phyloP scores from a whole-genome alignment of 2,113 vertebrate species.

The Eudorcas thomsonii region DNA sequence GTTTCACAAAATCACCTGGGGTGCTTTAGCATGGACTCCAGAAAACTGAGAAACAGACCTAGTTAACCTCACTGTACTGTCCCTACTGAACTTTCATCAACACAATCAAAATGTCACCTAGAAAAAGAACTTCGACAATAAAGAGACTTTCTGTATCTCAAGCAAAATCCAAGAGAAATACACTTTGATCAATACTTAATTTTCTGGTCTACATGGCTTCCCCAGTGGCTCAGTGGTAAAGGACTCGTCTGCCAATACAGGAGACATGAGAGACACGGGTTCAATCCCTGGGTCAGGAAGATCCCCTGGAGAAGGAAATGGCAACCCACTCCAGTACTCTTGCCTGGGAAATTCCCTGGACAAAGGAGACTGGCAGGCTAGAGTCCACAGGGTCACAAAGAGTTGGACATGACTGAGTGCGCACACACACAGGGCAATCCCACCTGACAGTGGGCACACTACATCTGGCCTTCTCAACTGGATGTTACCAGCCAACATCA shows the following conservation, averaged over 20 bases:
- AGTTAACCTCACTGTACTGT: not conserved
- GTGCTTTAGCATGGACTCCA: not conserved
- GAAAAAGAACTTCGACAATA: not conserved
- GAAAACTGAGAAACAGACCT: not conserved
- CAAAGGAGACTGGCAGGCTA: not conserved
- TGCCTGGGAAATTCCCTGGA: not conserved
- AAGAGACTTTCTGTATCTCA: not conserved
- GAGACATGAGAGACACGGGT: not conserved
- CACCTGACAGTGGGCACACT: not conserved
- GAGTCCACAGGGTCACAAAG: not conserved
- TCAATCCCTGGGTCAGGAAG: not conserved
- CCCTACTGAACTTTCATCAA: not conserved
- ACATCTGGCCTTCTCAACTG: not conserved
- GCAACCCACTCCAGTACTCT: not conserved
- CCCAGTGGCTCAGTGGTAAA: not conserved
- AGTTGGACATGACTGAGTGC: not conserved
- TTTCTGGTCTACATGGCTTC: not conserved
- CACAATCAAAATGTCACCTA: not conserved
- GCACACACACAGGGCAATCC: not conserved
- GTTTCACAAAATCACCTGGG: not conserved
- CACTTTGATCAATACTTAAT: not conserved
- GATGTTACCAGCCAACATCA: not conserved
- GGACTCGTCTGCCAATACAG: not conserved
- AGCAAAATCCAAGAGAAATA: constrained; percentile 7
- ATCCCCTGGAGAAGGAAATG: not conserved